Conservation (phyloP, 2,888 invertebrate genomes). For the Drosophila pegasa region DNA sequence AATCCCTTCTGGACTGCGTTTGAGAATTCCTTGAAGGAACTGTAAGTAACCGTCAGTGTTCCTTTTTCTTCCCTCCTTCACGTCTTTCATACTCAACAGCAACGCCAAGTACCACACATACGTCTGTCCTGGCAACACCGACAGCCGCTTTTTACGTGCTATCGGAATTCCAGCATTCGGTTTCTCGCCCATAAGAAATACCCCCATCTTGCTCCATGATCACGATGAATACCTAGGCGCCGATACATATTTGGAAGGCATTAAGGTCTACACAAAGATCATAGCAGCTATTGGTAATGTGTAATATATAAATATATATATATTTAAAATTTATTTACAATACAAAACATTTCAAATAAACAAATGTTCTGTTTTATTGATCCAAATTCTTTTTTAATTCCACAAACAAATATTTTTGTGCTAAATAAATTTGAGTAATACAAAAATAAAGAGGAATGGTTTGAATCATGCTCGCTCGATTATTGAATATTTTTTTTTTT, state of each 20-base stretch:
- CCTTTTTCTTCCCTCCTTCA: neutral
- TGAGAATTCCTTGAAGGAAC: conserved; percentile 87
- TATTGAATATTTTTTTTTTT: conserved; percentile 4
- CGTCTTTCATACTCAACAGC: conserved; percentile 2
- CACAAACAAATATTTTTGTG: conserved; percentile 10
- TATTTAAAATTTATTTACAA: conserved; percentile 1
- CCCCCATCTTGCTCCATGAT: conserved; percentile 94
- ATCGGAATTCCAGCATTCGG: conserved; percentile 93
- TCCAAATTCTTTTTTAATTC: neutral
- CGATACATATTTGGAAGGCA: conserved; percentile 91
- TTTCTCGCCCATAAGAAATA: conserved; percentile 96
- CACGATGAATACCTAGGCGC: conserved; percentile 94
- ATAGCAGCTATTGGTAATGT: conserved; percentile 77
- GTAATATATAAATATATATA: conserved; percentile 1
- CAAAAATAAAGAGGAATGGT: neutral
- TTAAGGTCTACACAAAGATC: conserved; percentile 88
- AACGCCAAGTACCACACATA: conserved; percentile 86
- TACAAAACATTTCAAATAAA: neutral
- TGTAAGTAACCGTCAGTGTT: conserved; percentile 84
- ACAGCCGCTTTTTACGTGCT: conserved; percentile 93
- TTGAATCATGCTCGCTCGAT: conserved; percentile 22
- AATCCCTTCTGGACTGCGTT: conserved; percentile 92
- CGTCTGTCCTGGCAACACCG: conserved; percentile 96
- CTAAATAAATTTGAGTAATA: conserved; percentile 9
- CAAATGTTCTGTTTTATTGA: neutral